Conservation (phyloP, 2,797 vertebrate genomes). For the Peromyscus aztecus region DNA sequence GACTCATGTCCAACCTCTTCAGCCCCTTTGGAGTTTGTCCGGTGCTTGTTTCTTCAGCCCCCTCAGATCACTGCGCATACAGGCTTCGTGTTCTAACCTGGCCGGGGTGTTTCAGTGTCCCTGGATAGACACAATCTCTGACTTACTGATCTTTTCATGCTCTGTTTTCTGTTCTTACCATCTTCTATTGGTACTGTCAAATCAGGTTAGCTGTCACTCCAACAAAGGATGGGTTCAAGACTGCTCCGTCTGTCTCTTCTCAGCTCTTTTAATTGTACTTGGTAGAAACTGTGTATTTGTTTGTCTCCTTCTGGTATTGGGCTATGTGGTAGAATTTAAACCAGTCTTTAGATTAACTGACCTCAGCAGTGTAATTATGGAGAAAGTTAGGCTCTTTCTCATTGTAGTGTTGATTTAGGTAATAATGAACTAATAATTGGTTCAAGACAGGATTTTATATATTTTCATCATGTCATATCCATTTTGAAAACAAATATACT, state of each 20-base stretch:
- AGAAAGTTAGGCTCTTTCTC: not conserved
- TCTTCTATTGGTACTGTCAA: not conserved
- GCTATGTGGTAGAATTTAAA: not conserved
- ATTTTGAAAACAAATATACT: slow-evolving; percentile 44
- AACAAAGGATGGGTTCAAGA: not conserved
- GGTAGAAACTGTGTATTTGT: not conserved
- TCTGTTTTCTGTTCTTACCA: not conserved
- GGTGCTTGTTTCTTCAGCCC: not conserved
- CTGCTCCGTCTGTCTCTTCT: not conserved
- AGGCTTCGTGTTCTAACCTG: not conserved
- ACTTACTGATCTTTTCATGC: not conserved
- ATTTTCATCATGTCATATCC: not conserved
- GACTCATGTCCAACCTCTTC: not conserved
- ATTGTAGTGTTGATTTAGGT: not conserved
- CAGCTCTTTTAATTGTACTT: not conserved
- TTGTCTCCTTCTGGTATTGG: not conserved
- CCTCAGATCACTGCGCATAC: not conserved
- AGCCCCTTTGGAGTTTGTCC: not conserved
- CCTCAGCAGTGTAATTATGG: not conserved
- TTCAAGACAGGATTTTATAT: not conserved
- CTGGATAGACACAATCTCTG: not conserved
- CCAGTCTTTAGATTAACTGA: not conserved
- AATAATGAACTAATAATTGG: not conserved
- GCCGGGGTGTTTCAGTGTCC: not conserved
- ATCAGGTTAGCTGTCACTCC: not conserved